These are phyloP conservation scores for Aricia agestis DNA, from an alignment of 1,140 invertebrate species.

Conservation along the genomic window DNA sequence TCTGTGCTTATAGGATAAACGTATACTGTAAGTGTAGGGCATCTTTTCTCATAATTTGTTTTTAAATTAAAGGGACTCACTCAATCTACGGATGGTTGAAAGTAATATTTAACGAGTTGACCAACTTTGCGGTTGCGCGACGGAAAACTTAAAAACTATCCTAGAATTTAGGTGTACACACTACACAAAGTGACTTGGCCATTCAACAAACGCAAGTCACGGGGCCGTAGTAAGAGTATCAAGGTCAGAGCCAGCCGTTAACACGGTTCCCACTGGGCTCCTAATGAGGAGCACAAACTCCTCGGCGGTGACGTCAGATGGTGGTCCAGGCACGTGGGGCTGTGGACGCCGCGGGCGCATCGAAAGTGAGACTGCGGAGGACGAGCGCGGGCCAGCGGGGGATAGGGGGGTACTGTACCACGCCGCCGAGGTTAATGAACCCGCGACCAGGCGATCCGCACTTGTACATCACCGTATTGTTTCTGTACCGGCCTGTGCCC, in stretches of 20 bases:
- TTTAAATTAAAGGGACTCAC: not conserved
- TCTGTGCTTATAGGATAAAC: too few species aligned
- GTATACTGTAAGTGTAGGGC: too few species aligned
- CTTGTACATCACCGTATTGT: conserved; percentile 65
- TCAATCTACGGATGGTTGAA: not conserved
- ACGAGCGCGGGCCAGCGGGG: conserved; percentile 29
- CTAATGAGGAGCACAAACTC: conserved; percentile 59
- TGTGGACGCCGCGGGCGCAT: conserved; percentile 63
- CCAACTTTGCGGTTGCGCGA: not conserved
- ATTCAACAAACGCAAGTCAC: conserved; percentile 1
- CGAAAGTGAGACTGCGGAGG: conserved; percentile 66
- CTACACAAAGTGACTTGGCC: not conserved
- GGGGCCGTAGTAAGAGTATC: not conserved
- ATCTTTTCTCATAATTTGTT: not conserved
- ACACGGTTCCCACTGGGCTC: conserved; percentile 55
- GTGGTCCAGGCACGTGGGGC: conserved; percentile 61
- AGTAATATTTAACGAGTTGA: not conserved
- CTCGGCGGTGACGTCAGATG: conserved; percentile 62
- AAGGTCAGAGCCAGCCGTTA: conserved; percentile 33
- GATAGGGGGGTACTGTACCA: conserved; percentile 30
- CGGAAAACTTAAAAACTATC: not conserved
- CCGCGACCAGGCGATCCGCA: conserved; percentile 66
- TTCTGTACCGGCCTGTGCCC: conserved; percentile 42
- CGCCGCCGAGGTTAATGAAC: conserved; percentile 52
- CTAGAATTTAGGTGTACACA: not conserved